Percentiles rank a stretch among this genome's conserved stretches.
Evolutionary conservation across 2,113 vertebrate species (phyloP).

Genomic region (Ia io): DNA sequence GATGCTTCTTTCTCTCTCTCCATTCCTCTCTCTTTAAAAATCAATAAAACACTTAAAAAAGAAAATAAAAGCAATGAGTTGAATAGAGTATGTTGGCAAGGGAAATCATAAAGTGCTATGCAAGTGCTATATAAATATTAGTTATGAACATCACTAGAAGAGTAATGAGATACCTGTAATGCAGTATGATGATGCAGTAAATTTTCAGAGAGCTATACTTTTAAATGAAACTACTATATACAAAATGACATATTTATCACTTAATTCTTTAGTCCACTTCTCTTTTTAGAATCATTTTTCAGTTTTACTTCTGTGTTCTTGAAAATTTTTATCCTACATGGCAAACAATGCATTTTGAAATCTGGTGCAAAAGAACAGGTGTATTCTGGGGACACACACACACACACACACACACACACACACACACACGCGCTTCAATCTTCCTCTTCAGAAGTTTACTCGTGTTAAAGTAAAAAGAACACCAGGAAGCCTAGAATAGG

Average conservation of each 20-base stretch:
- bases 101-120: neutral
- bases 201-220: neutral
- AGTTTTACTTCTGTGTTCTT: conserved; percentile 59
- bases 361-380: conserved; percentile 21
- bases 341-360: conserved; percentile 56
- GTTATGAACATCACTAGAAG: neutral
- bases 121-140: neutral
- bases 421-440: neutral
- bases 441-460: conserved; percentile 46
- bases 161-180: conserved; percentile 6
- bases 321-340: conserved; percentile 46
- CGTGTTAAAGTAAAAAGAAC: conserved; percentile 44
- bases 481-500: neutral
- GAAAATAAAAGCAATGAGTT: neutral
- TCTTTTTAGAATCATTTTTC: conserved; percentile 52
- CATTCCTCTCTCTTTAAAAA: no score
- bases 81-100: neutral
- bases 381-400: neutral
- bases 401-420: neutral
- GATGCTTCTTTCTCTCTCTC: no score
- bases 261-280: conserved; percentile 62
- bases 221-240: conserved; percentile 46
- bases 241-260: conserved; percentile 4
- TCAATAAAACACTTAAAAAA: no score
- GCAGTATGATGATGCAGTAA: neutral